phyloP scores from a whole-genome alignment of 2,113 vertebrate species.

The Brachirus orientalis region DNA sequence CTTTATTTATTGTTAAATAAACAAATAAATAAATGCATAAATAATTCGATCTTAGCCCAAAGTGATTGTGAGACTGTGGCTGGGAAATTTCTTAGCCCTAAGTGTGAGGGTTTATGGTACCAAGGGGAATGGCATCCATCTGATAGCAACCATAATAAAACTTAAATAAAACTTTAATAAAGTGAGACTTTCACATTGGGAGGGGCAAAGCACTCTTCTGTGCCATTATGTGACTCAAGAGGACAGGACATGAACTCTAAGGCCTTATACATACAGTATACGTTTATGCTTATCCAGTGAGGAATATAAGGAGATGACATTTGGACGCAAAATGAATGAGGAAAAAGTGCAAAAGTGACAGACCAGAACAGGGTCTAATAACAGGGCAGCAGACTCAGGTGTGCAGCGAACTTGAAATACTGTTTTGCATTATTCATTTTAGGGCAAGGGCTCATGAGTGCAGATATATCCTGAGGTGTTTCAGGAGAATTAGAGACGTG shows the following conservation, averaged over 20 bases:
- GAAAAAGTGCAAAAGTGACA: conserved; percentile 31
- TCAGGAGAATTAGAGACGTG: background rate
- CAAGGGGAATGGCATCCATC: conserved; percentile 34
- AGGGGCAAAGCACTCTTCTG: conserved; percentile 22
- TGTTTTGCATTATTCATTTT: conserved; percentile 60
- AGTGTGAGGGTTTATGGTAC: conserved; percentile 32
- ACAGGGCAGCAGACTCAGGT: conserved; percentile 51
- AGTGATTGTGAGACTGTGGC: conserved; percentile 21
- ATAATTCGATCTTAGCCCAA: background rate
- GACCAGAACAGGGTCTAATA: conserved; percentile 42
- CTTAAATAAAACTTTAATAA: conserved; percentile 50
- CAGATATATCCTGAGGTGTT: conserved; percentile 9
- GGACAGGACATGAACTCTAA: conserved; percentile 1
- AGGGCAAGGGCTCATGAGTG: conserved; percentile 2
- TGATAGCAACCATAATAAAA: conserved; percentile 37
- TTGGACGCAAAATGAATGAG: conserved; percentile 26
- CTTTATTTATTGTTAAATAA: background rate
- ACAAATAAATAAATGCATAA: conserved; percentile 6
- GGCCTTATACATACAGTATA: conserved; percentile 17
- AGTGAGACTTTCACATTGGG: conserved; percentile 25
- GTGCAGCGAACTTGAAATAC: conserved; percentile 37
- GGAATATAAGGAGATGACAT: conserved; percentile 20
- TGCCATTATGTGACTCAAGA: conserved; percentile 1
- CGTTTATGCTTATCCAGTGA: conserved; percentile 21
- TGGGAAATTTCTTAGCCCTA: conserved; percentile 28